Base-by-base conservation (phyloP, 1,140 invertebrate genomes). In the Drosophila obscura region DNA sequence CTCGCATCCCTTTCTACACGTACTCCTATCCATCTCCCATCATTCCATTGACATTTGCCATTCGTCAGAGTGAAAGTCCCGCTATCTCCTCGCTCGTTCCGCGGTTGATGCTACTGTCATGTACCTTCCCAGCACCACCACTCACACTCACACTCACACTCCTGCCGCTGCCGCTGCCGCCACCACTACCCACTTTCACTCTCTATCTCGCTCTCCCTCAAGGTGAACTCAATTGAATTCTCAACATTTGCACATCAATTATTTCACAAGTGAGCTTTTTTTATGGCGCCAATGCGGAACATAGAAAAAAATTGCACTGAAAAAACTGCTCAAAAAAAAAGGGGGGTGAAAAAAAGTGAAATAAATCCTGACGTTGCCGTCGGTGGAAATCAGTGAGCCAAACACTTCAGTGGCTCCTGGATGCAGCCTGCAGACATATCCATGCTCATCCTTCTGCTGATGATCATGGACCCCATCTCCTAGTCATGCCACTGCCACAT, bases 201-300 rank as follows among this genome's bases (percentile, higher is more conserved):
- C 71, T 45, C 31, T 31, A 58, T 45, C 24, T 57, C 41, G n/a
- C 22, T 56, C 22, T 57, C 41, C 48, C 26, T 69, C 59, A 80
- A 80, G 77, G 77, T 79, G 62, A 79, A 79, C 62, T 46, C 63
- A 79, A 79, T 79, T 74, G 77, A 74, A 69, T 77, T 77, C 64
- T 41, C 74, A 77, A 77, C 74, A 77, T 80, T 80, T 80, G 69
- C 77, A 68, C 77, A 80, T 80, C 77, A 80, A 74, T 80, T 80
- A 80, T 80, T 80, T 74, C 59, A 80, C 50, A 80, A 80, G 77
- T 60, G 62, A 46, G 57, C 45, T 64, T 19, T 66, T 65, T 65
- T 71, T 69, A 67, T 73, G 64, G 51, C 48, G 64, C 46, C 48
- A 28, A 46, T 61, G 68, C 57, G 53, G 52, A 66, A 49, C 41